Base-by-base conservation (phyloP, 1,140 invertebrate species). In the Drosophila paulistorum region DNA sequence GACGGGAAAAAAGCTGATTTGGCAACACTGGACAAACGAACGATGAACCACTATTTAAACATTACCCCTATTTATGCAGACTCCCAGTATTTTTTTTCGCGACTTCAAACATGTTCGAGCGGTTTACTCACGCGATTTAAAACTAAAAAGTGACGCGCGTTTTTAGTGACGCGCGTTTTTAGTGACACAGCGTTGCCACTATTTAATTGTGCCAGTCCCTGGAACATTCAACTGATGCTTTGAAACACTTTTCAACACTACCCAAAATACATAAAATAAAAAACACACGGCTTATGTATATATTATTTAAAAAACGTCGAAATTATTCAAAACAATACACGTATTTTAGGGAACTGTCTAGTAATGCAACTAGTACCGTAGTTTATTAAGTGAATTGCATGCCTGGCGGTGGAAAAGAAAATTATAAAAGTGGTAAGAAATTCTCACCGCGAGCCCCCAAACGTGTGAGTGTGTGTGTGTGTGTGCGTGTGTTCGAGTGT, bases 351-450 rank as follows among this genome's bases (percentile, higher is more conserved):
- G 13, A 51, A 51, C 17, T 51, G 10, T 11, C 9, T 51, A 51
- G 45, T 51, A 51, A 51, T 51, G 45, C 45, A 51, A 11, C 17
- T 11, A 17, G 3, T 23, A 51, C 7, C 17, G 17, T 51, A 11
- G 17, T 23, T 51, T 11, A 7, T 14, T 23, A 20, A 23, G 17
- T 51, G 9, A 51, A 14, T 51, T 51, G 20, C 45, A 51, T 23
- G 48, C 35, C 23, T 63, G 37, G 37, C 61, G 64, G 70, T 66
- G 54, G 57, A 35, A 57, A 59, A 71, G 75, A 81, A 85, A 87
- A 87, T 83, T 85, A 89, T 85, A 89, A 87, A 87, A 87, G 63
- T 78, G 51, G 68, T 71, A 51, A 13, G 65, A 65, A 61, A 54
- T 63, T 71, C 51, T 55, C 71, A 75, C 45, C 45, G 74, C 73